Conservation (phyloP, 2,888 invertebrate genomes). For the Boloria euphrosyne region DNA sequence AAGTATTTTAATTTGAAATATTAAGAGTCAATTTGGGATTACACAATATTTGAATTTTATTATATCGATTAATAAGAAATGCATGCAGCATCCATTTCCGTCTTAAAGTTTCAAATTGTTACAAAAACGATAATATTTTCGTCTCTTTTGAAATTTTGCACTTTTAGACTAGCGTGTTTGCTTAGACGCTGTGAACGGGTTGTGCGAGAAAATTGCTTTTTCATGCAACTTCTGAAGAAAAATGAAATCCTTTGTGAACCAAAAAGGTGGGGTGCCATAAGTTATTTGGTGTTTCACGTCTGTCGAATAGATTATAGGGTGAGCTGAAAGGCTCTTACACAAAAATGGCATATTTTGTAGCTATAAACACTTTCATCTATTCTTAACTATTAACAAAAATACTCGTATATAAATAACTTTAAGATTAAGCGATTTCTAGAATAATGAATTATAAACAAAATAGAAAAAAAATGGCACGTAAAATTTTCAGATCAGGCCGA, state of each 20-base stretch:
- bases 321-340: not conserved
- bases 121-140: conserved; percentile 22
- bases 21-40: no score
- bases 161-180: conserved; percentile 20
- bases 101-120: conserved; percentile 2
- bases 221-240: conserved; percentile 22
- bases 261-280: conserved; percentile 15
- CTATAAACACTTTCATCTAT: conserved; percentile 9
- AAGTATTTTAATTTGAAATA: no score
- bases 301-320: conserved; percentile 9
- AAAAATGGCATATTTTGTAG: conserved; percentile 8
- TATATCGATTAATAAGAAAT: no score
- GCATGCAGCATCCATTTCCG: no score
- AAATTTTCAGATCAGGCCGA: no score
- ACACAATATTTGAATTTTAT: no score
- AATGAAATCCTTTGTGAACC: conserved; percentile 25
- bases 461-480: no score
- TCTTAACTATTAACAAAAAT: not conserved
- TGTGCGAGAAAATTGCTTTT: conserved; percentile 26
- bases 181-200: conserved; percentile 20
- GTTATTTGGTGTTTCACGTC: conserved; percentile 15
- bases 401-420: no score
- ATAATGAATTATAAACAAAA: no score
- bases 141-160: conserved; percentile 19
- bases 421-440: no score